Evolutionary conservation across 1,140 invertebrate species (phyloP), one percentile per base, ranked within the genome.

Genomic region (Cydia fagiglandana): DNA sequence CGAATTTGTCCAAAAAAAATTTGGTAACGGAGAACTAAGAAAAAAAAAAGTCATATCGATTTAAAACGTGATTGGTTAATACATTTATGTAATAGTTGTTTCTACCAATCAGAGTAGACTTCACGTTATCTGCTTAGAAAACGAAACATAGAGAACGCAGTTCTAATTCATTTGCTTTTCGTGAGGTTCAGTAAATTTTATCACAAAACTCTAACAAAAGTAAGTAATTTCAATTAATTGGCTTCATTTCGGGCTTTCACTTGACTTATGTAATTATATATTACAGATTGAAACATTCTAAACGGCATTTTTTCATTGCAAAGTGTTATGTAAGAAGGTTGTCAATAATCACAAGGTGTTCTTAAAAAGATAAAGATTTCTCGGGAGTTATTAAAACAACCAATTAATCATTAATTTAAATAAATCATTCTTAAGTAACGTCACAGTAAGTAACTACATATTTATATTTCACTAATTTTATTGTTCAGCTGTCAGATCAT

Each of bases 311-410:
- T 17, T 70, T 38, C 0, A 13, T 12, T 17, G 17, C 34, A 64
- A 61, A 41, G 70, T 85, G 82, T 88, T 88, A 89, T 88, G 86
- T 88, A 89, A 89, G 86, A 83, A 73, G 74, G 79, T n/a, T 34
- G 64, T 61, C 75, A 70, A 80, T 80, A 64, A 53, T 73, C 34
- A 78, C 47, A 24, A 76, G 38, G 41, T 70, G n/a, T 56, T 64
- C 73, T 30, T 15, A 24, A 45, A 70, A 70, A 70, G 66, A 70
- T 70, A 38, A 61, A 70, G 30, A 41, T 41, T 38, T 68, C 41
- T 0, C 34, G 6, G n/a, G 5, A 38, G 15, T 61, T 17, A 61
- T 61, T 61, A 10, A 61, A 61, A 6, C 17, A 61, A 61, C 20
- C 17, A 12, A 12, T 61, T 24, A 56, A 75, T 64, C 28, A 6